These are phyloP conservation scores for Diorhabda sublineata DNA, from an alignment of 1,140 invertebrate genomes.

Conservation along the genomic window DNA sequence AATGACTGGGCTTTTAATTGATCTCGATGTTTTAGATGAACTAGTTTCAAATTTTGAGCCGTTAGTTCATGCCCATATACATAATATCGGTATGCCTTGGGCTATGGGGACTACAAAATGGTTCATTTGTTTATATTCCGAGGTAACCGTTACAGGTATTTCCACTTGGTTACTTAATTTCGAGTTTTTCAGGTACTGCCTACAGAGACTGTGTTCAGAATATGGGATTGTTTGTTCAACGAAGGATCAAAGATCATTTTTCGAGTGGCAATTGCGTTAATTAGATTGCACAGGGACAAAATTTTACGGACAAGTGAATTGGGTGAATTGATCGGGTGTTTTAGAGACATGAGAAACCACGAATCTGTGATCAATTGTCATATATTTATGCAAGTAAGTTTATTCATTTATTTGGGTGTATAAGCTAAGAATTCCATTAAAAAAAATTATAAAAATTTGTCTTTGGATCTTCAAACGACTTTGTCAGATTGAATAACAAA, in stretches of 20 bases:
- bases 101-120: slow-evolving; percentile 86
- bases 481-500: too few species aligned
- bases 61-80: slow-evolving; percentile 73
- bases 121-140: slow-evolving; percentile 90
- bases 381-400: slow-evolving; percentile 74
- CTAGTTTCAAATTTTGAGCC: slow-evolving; percentile 77
- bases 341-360: slow-evolving; percentile 72
- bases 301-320: slow-evolving; percentile 74
- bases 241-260: slow-evolving; percentile 83
- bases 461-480: too few species aligned
- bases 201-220: slow-evolving; percentile 83
- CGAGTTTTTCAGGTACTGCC: slow-evolving; percentile 55
- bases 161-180: not conserved
- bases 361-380: slow-evolving; percentile 73
- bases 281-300: slow-evolving; percentile 66
- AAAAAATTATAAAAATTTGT: too few species aligned
- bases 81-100: slow-evolving; percentile 74
- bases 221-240: slow-evolving; percentile 94
- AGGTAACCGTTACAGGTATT: slow-evolving; percentile 55
- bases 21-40: slow-evolving; percentile 83
- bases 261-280: slow-evolving; percentile 78
- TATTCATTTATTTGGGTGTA: not conserved
- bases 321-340: slow-evolving; percentile 66
- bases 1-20: slow-evolving; percentile 82
- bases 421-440: not conserved